Evolutionary conservation across 1,140 invertebrate species (phyloP).

Genomic region (Bombus superbus): DNA sequence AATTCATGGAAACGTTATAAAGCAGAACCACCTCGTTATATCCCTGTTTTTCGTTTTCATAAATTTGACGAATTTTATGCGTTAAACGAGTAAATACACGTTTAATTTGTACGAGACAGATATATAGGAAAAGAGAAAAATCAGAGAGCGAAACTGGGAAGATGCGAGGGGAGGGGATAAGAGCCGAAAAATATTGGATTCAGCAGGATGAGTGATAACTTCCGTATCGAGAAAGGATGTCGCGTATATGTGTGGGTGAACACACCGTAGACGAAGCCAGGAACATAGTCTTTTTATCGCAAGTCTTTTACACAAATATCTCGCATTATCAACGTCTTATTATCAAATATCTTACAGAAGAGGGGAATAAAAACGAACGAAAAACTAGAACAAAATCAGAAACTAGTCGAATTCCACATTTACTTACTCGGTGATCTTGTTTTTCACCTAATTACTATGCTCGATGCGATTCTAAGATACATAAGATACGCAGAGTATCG

Average conservation of each 20-base stretch:
- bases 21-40: not conserved
- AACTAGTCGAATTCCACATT: too few relatives aligned
- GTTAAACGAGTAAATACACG: conserved; percentile 29
- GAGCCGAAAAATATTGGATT: conserved; percentile 56
- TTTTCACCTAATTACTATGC: not conserved
- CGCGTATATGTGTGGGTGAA: conserved; percentile 68
- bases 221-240: conserved; percentile 77
- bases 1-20: not conserved
- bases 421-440: not conserved
- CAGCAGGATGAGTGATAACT: conserved; percentile 79
- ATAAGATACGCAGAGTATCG: not conserved
- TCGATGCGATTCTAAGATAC: not conserved
- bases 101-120: conserved; percentile 63
- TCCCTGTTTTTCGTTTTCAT: not conserved
- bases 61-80: not conserved
- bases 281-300: conserved; percentile 43
- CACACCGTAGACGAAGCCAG: conserved; percentile 46
- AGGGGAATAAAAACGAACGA: not conserved
- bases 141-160: conserved; percentile 37
- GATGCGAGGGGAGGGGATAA: conserved; percentile 50
- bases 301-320: too few relatives aligned
- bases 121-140: not conserved
- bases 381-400: not conserved
- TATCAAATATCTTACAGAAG: too few relatives aligned
- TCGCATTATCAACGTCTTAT: too few relatives aligned